Base-by-base conservation (phyloP, 2,113 vertebrate species). In the Theristicus caerulescens region DNA sequence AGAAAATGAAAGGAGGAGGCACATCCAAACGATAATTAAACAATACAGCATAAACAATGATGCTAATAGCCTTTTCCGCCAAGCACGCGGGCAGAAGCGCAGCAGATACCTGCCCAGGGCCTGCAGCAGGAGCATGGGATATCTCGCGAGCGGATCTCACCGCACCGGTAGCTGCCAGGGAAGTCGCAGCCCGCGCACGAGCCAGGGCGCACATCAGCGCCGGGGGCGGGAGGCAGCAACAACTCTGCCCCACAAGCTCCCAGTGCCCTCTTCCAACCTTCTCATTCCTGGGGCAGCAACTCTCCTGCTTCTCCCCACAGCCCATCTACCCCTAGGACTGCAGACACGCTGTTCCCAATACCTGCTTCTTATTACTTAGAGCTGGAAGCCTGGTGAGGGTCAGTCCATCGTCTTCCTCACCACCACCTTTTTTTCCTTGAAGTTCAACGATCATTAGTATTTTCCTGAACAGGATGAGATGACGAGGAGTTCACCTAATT, bases 141-240 rank as follows among this genome's bases (percentile, higher is more conserved):
- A 94, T 69, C 84, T 82, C 9, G 1, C 6, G 62, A 58, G 69
- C 67, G 77, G 27, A 93, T 86, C 92, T 94, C 85, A 57, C 57
- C 49, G 5, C 73, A 65, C 7, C 7, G 10, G 31, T 1, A 81
- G 54, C 40, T 91, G 74, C 74, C 82, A 86, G 58, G 36, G n/a
- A 69, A 64, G 44, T 46, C 58, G 72, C 69, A 52, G 52, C 73
- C 36, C 1, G 2, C 55, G 18, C 13, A 17, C 1, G 0, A 84
- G 42, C 65, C 0, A 0, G 49, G 11, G 2, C 29, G 24, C 36
- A 46, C 16, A 32, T 7, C 62, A 31, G 54, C 3, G 34, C 79
- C 78, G 59, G n/a, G 18, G n/a, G 64, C 64, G 55, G 44, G 34
- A 86, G 59, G 38, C 31, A 76, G 52, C 36, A 83, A 36, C 47